Percentiles rank a stretch among this genome's conserved stretches.
Evolutionary conservation across 2,113 vertebrate species (phyloP).

Genomic region (Thamnaconus septentrionalis): DNA sequence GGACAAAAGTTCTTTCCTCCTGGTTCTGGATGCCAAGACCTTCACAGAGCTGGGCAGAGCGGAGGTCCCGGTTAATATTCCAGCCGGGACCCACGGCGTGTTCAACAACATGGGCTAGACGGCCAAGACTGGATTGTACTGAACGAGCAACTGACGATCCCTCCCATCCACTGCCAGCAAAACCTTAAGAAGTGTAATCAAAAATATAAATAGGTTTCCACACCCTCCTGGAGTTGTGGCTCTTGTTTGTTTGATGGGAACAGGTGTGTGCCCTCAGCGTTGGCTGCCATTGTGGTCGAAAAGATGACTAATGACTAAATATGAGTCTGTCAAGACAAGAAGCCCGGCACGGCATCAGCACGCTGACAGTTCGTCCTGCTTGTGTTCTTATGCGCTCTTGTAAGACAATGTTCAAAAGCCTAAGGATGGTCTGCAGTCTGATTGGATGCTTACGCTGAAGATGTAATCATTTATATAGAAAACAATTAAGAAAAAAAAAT

Average conservation of each 20-base stretch:
- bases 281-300: slow-evolving; percentile 30
- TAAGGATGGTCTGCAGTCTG: neutral
- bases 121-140: slow-evolving; percentile 23
- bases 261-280: slow-evolving; percentile 26
- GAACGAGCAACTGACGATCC: slow-evolving; percentile 8
- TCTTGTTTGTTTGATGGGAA: slow-evolving; percentile 3
- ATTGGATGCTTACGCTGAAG: neutral
- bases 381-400: neutral
- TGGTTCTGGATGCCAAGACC: slow-evolving; percentile 88
- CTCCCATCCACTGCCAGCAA: neutral
- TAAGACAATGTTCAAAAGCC: slow-evolving; percentile 7
- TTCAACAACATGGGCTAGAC: slow-evolving; percentile 72
- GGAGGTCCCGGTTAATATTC: slow-evolving; percentile 85
- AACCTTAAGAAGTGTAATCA: slow-evolving; percentile 27
- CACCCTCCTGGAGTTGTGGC: too few relatives aligned
- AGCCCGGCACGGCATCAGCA: slow-evolving; percentile 25
- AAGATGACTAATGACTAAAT: slow-evolving; percentile 27
- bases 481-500: slow-evolving; percentile 10
- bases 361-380: slow-evolving; percentile 31
- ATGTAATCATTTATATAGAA: slow-evolving; percentile 4
- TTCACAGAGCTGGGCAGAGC: slow-evolving; percentile 88
- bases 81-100: slow-evolving; percentile 87
- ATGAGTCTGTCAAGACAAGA: slow-evolving; percentile 36
- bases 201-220: neutral
- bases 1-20: slow-evolving; percentile 86